phyloP scores from a whole-genome alignment of 2,113 vertebrate species.

The Rhabdomys dilectus region DNA sequence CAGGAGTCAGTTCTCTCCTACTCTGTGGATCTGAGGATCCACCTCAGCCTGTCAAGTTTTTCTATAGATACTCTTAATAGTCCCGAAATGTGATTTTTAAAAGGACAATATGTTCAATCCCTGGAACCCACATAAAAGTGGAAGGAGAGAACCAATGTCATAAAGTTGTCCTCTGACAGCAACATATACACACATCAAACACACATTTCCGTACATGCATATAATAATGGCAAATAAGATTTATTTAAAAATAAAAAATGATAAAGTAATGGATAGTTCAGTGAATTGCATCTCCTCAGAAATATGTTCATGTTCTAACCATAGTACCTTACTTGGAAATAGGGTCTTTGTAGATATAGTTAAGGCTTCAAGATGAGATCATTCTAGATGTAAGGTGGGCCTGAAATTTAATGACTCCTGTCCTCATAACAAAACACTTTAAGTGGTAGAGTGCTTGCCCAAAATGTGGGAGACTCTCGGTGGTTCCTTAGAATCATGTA shows the following conservation, averaged over 20 bases:
- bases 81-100: background rate
- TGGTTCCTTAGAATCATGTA: background rate
- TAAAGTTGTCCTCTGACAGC: background rate
- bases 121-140: background rate
- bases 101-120: background rate
- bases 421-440: slow-evolving; percentile 26
- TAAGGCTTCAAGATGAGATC: background rate
- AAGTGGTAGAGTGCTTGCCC: background rate
- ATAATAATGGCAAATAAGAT: background rate
- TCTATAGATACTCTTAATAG: background rate
- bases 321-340: slow-evolving; percentile 17
- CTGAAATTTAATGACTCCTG: slow-evolving; percentile 31
- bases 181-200: background rate
- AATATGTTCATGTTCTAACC: background rate
- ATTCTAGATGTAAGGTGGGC: background rate
- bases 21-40: background rate
- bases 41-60: background rate
- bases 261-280: background rate
- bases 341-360: background rate
- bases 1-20: background rate
- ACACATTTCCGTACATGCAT: background rate
- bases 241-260: background rate
- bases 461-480: background rate
- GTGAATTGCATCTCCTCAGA: background rate
- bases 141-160: background rate